Base-by-base conservation (phyloP, 1,140 invertebrate genomes). In the Meloidogyne hapla region DNA sequence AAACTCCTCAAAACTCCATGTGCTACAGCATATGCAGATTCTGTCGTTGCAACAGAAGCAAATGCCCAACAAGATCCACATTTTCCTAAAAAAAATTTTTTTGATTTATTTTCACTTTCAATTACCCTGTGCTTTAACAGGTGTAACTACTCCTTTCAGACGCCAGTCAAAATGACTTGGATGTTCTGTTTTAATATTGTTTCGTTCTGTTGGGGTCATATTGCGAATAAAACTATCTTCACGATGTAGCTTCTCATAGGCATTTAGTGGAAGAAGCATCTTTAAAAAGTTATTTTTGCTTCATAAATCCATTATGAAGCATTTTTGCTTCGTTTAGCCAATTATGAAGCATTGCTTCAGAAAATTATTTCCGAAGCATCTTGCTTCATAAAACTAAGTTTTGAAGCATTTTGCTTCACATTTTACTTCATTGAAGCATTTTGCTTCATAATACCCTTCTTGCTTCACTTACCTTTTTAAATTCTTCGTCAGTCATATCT, bases 101-200 rank as follows among this genome's bases (percentile, higher is more conserved):
- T 25, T n/a, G 2, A 28, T 13, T 67, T n/a, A n/a, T n/a, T 23
- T 67, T 15, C 18, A 5, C 21, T 9, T 67, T 23, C 5, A 40
- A 28, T 23, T 64, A 78, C 76, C 89, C 83, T 90, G 90, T 78
- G 89, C 85, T 74, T 88, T 88, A 9, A 90, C 87, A 13, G 84
- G 81, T 4, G 89, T 90, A 10, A 89, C 89, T 76, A 88, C 88
- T 13, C 88, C 88, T 69, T 89, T 85, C 1, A 75, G 81, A 45
- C 89, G 85, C 89, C 89, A 89, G 81, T 89, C 89, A 42, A 90
- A 87, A 45, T 79, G 77, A 13, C 63, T 45, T 5, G 82, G 82
- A 74, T 83, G 40, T 69, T 74, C 71, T 10, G 62, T 70, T n/a
- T 25, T 66, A 18, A 61, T 63, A 15, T 63, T 56, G 69, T 69